Conservation (phyloP, 2,888 invertebrate genomes). For the Rhingia campestris region DNA sequence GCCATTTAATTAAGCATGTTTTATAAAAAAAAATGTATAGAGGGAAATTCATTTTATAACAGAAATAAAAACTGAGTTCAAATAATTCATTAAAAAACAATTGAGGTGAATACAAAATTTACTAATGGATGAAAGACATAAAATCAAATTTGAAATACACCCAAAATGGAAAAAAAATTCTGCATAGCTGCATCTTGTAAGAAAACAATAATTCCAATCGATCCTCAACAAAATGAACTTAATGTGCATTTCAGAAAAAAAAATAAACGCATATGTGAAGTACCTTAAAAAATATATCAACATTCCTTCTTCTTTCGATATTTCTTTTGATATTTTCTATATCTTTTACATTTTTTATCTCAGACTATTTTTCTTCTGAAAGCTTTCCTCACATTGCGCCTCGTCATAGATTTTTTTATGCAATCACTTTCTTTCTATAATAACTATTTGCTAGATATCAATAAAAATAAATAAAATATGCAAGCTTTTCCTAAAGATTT, state of each 20-base stretch:
- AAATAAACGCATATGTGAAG: no score
- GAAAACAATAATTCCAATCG: no score
- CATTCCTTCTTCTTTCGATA: no score
- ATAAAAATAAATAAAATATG: background rate
- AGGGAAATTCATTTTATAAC: conserved; percentile 26
- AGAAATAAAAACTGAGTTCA: background rate
- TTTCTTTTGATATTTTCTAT: no score
- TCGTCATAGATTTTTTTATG: background rate
- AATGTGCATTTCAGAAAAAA: no score
- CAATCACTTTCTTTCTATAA: no score
- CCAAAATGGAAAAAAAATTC: conserved; percentile 2
- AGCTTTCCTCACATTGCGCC: background rate
- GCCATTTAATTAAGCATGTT: conserved; percentile 41
- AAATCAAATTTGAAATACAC: background rate
- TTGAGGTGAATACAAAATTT: conserved; percentile 42
- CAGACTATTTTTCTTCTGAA: background rate
- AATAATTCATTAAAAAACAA: conserved; percentile 18
- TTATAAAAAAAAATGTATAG: background rate
- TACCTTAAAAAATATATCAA: no score
- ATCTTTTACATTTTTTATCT: no score
- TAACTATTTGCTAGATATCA: no score
- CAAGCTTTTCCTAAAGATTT: no score
- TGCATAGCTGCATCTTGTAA: conserved; percentile 1
- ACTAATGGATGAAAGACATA: conserved; percentile 46
- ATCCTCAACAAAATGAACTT: no score